Conservation (phyloP, 53 echinoderm and acorn worm genomes). For the Echinarachnius parma region DNA sequence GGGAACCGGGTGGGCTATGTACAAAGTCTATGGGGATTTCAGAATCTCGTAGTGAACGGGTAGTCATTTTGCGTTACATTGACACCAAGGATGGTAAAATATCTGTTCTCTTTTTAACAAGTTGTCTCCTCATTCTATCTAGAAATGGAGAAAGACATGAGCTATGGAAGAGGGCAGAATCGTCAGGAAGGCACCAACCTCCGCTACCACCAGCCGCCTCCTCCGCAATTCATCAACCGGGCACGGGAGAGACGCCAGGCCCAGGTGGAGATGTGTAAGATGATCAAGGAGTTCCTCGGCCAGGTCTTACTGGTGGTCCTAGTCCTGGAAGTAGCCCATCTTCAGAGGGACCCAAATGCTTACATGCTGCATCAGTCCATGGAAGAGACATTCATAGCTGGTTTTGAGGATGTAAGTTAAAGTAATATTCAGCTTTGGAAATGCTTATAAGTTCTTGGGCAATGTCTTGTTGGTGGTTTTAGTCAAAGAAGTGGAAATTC, state of each 20-base stretch:
- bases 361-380: conserved; percentile 62
- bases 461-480: not conserved
- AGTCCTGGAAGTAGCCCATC: conserved; percentile 68
- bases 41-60: no score
- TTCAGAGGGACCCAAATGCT: conserved; percentile 61
- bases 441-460: not conserved
- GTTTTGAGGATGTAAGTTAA: conserved; percentile 60
- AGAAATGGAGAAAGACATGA: no score
- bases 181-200: conserved; percentile 11
- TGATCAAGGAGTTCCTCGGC: conserved; percentile 69
- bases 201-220: conserved; percentile 73
- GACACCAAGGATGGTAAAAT: no score
- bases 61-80: no score
- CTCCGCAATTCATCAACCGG: conserved; percentile 42
- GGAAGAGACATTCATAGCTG: conserved; percentile 51
- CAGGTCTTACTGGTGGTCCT: conserved; percentile 71
- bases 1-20: no score
- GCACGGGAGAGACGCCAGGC: conserved; percentile 56
- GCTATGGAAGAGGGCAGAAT: not conserved
- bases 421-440: no score
- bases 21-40: no score
- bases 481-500: not conserved
- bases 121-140: no score
- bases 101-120: no score
- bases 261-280: conserved; percentile 62